A percentile compares a stretch with the other conserved stretches of the same genome.
These are phyloP conservation scores for Limnephilus auricula DNA, from an alignment of 2,888 invertebrate species.

Conservation along the genomic window DNA sequence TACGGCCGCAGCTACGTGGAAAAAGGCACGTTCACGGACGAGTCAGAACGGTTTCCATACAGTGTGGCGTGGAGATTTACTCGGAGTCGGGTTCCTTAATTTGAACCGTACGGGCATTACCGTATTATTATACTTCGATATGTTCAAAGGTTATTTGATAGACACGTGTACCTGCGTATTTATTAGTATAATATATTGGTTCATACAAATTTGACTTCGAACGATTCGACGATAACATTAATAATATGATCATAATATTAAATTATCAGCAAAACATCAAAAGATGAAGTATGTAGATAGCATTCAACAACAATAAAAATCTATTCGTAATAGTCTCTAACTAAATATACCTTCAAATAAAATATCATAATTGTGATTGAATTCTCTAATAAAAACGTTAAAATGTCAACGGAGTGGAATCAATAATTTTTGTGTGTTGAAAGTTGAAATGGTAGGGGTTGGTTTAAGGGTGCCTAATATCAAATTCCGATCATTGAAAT, in stretches of 20 bases:
- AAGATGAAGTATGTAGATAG: not conserved
- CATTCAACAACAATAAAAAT: not conserved
- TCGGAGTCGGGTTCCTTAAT: too few relatives aligned
- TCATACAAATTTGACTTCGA: not conserved
- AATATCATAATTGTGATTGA: too few relatives aligned
- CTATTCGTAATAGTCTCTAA: not conserved
- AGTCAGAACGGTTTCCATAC: too few relatives aligned
- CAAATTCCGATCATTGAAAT: slow-evolving; percentile 47
- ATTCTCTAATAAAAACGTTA: too few relatives aligned
- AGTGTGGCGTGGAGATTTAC: too few relatives aligned
- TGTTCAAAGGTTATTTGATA: not conserved
- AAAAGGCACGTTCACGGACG: too few relatives aligned
- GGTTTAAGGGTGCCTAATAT: slow-evolving; percentile 24
- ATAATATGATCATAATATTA: too few relatives aligned
- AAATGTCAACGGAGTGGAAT: not conserved
- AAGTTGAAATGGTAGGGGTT: not conserved
- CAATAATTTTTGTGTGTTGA: not conserved
- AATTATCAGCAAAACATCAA: not conserved
- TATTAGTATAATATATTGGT: not conserved
- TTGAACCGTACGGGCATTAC: too few relatives aligned
- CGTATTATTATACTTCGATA: too few relatives aligned
- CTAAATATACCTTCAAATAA: too few relatives aligned
- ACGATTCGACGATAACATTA: not conserved
- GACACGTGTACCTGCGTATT: not conserved
- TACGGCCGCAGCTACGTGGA: too few relatives aligned